phyloP scores from a whole-genome alignment of 2,113 vertebrate genomes.

The Progne subis region DNA sequence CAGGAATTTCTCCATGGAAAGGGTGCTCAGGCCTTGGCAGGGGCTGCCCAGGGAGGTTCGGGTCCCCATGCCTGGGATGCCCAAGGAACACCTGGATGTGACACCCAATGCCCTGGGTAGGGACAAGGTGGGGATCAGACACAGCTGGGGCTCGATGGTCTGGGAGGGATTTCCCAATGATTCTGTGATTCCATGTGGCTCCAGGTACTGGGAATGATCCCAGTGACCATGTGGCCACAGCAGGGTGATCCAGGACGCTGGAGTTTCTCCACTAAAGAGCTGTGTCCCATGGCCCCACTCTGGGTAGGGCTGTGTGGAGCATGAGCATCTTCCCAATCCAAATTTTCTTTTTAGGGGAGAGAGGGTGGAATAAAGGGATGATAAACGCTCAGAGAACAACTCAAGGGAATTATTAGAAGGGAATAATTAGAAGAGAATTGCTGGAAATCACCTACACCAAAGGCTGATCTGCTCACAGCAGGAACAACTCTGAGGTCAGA shows the following conservation, averaged over 20 bases:
- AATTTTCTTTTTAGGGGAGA: not conserved
- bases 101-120: not conserved
- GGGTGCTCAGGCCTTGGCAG: fast-evolving
- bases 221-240: no score
- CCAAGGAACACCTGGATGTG: fast-evolving
- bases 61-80: fast-evolving
- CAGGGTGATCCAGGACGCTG: not conserved
- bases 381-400: not conserved
- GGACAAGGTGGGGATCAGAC: fast-evolving
- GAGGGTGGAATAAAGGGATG: not conserved
- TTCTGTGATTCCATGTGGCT: not conserved
- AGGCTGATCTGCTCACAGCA: not conserved
- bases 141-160: fast-evolving
- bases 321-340: not conserved
- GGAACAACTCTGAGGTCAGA: not conserved
- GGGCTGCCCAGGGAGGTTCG: not conserved
- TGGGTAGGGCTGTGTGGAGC: fast-evolving
- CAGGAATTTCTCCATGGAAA: not conserved
- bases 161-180: not conserved
- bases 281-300: not conserved
- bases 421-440: not conserved
- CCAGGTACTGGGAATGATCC: not conserved
- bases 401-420: not conserved
- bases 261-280: no score
- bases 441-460: not conserved